phyloP scores from a whole-genome alignment of 2,113 vertebrate genomes.

The Nerophis ophidion region DNA sequence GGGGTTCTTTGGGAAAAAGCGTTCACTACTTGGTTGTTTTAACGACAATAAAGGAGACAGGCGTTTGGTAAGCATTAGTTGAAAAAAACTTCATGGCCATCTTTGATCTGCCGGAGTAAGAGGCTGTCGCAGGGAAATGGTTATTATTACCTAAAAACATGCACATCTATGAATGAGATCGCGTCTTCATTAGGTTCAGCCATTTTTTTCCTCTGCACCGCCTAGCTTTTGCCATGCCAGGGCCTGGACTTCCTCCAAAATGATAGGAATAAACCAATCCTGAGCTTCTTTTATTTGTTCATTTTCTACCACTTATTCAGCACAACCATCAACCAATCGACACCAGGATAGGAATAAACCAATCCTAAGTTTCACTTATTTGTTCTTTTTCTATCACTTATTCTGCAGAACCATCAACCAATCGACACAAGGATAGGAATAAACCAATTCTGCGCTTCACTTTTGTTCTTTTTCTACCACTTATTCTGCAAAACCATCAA shows the following conservation, averaged over 20 bases:
- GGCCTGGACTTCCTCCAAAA: conserved; percentile 28
- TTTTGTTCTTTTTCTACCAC: no score
- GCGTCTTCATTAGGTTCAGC: conserved; percentile 4
- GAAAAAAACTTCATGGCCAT: conserved; percentile 42
- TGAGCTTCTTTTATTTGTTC: no score
- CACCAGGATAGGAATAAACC: no score
- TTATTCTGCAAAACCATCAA: no score
- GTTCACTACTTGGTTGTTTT: background rate
- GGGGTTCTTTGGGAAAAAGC: background rate
- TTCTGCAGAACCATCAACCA: no score
- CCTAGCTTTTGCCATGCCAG: conserved; percentile 17
- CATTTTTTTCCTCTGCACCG: background rate
- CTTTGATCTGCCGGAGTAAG: conserved; percentile 34
- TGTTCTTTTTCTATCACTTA: no score
- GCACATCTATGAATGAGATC: conserved; percentile 39
- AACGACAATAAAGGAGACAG: conserved; percentile 26
- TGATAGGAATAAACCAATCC: background rate
- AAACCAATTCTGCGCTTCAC: no score
- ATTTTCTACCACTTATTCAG: no score
- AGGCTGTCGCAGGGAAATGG: conserved; percentile 9
- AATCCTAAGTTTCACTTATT: no score
- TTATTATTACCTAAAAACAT: conserved; percentile 47
- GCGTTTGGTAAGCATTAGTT: conserved; percentile 48
- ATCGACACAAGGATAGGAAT: no score
- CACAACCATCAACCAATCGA: no score